A percentile compares a stretch with the other conserved stretches of the same genome.
phyloP scores from a whole-genome alignment of 2,113 vertebrate species.

The Eudyptes chrysolophus region DNA sequence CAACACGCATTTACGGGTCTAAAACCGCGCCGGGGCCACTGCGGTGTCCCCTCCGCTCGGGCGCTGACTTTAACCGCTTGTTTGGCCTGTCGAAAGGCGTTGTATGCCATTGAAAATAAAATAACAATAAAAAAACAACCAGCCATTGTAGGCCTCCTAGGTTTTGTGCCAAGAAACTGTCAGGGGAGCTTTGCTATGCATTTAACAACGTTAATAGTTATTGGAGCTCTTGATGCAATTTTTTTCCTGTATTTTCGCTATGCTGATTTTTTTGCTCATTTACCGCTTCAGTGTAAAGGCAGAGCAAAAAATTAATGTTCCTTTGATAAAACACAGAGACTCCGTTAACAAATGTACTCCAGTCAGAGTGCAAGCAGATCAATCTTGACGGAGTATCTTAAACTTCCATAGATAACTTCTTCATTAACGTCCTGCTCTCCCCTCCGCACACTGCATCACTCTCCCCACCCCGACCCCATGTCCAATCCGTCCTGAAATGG shows the following conservation, averaged over 20 bases:
- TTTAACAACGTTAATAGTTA: not conserved
- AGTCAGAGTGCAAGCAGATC: fast-evolving
- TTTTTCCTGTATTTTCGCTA: not conserved
- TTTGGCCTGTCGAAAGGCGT: not conserved
- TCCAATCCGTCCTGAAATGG: fast-evolving
- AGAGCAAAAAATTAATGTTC: not conserved
- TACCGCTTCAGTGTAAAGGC: not conserved
- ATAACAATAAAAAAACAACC: not conserved
- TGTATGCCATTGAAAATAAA: not conserved
- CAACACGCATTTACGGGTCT: fast-evolving
- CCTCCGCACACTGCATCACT: not conserved
- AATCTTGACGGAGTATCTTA: not conserved
- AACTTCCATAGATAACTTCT: not conserved
- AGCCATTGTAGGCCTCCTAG: not conserved
- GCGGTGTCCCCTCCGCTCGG: not conserved
- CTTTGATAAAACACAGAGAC: not conserved
- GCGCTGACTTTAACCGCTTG: not conserved
- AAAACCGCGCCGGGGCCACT: fast-evolving
- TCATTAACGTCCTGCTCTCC: not conserved
- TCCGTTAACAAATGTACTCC: not conserved
- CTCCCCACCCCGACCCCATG: not conserved
- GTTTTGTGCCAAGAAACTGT: not conserved
- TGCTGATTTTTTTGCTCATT: not conserved
- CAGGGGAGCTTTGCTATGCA: not conserved
- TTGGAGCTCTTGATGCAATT: not conserved